phyloP scores from a whole-genome alignment of 30 jellyfish, hydroid and myxozoan genomes.

The Aurelia aurita complex sp. Pacific region DNA sequence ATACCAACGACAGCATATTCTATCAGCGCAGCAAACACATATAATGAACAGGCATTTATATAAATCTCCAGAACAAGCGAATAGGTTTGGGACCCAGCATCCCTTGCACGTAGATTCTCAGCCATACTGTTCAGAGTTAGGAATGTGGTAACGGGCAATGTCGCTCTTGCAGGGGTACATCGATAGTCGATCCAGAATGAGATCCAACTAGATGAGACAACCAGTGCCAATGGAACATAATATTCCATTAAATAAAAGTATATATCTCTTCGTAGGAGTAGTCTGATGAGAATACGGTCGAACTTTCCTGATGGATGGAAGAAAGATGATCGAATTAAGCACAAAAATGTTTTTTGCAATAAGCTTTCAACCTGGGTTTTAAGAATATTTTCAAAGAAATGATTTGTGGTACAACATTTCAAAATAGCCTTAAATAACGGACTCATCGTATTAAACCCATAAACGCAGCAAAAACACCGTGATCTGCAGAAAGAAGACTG shows the following conservation, averaged over 20 bases:
- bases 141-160: constrained; percentile 59
- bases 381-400: too few relatives aligned
- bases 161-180: constrained; percentile 53
- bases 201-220: constrained; percentile 63
- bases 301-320: neutral
- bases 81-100: constrained; percentile 19
- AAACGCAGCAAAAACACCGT: too few relatives aligned
- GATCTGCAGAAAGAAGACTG: too few relatives aligned
- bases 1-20: constrained; percentile 55
- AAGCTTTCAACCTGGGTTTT: too few relatives aligned
- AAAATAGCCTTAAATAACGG: too few relatives aligned
- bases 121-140: constrained; percentile 46
- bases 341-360: too few relatives aligned
- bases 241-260: constrained; percentile 26
- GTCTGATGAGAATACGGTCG: constrained; percentile 37
- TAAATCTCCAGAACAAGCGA: constrained; percentile 50
- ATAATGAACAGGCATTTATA: constrained; percentile 41
- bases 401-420: too few relatives aligned
- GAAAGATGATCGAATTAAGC: too few relatives aligned
- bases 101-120: constrained; percentile 23
- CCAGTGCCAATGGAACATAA: constrained; percentile 37
- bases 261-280: constrained; percentile 33
- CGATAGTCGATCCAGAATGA: constrained; percentile 66
- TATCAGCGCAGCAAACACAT: constrained; percentile 61
- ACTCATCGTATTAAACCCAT: too few relatives aligned